Conservation (phyloP, 2,113 vertebrate genomes). For the Thryonomys swinderianus region DNA sequence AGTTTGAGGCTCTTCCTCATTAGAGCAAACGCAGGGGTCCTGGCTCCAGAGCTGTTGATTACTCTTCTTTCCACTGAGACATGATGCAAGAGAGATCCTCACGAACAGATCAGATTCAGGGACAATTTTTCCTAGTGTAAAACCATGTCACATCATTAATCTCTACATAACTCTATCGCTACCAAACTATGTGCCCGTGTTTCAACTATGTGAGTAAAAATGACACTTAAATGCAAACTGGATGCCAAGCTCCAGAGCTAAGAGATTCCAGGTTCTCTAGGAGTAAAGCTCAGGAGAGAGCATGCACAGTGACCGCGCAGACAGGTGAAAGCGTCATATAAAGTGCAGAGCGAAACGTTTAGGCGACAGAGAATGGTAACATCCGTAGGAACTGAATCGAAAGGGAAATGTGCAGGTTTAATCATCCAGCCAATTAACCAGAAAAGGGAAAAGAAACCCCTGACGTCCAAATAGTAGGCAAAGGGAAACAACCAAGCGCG, state of each 20-base stretch:
- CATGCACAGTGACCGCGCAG: background rate
- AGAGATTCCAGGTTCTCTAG: background rate
- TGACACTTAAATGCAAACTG: background rate
- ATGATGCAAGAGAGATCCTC: background rate
- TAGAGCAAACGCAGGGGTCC: slow-evolving; percentile 14
- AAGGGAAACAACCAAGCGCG: background rate
- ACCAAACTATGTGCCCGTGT: background rate
- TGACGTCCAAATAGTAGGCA: background rate
- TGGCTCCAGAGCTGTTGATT: background rate
- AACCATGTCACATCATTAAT: background rate
- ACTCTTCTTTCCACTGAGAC: slow-evolving; percentile 29
- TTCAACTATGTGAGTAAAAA: background rate
- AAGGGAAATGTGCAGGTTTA: background rate
- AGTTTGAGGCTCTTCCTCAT: background rate
- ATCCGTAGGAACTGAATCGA: background rate
- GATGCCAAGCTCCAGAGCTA: background rate
- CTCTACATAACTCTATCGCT: background rate
- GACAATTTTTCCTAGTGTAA: background rate
- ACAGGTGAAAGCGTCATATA: background rate
- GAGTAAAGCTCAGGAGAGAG: background rate
- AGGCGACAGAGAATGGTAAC: background rate
- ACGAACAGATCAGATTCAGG: background rate
- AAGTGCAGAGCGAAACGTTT: background rate
- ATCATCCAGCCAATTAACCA: background rate
- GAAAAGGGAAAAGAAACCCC: background rate